Evolutionary conservation across 2,888 invertebrate species (phyloP), one percentile per base, ranked within the genome.

Genomic region (Idaea biselata): DNA sequence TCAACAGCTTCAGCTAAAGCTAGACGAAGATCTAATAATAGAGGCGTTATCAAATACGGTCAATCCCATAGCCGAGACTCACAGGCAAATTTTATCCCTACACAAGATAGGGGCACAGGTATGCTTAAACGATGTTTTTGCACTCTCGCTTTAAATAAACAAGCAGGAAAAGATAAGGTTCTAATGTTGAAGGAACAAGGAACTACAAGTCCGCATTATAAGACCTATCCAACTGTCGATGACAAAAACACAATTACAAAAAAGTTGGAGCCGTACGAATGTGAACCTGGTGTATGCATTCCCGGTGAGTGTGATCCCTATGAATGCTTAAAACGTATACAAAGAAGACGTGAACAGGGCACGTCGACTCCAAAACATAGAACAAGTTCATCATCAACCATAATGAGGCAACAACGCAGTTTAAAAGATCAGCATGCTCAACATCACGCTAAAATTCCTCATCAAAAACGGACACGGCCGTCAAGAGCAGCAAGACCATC

Each of bases 231-330:
- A 16, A 59, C 55, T 44, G 14, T 33, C 56, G 53, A 18, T 1
- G 11, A 59, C 16, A 58, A 60, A 60, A 55, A 4, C 25, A 62
- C 60, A 53, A 14, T 44, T 1, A 44, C 44, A 14, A 44, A 44
- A 11, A 44, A 11, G 44, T 60, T 79, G 58, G 66, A 76, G 59
- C 74, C 74, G 4, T 78, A 80, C 65, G 79, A 80, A 73, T 76
- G 80, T 68, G 76, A 78, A 65, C 79, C 79, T 55, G 74, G 72
- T 56, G 65, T 76, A 31, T 80, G 81, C 61, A 55, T 74, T 32
- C 79, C 81, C 18, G 81, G 75, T 4, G 60, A 75, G 62, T 78
- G 79, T 63, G 66, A 81, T 65, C 78, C 80, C 14, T 69, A 74
- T 60, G 66, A 70, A 63, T 82, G 81, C 68, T 67, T 73, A 31